These are phyloP conservation scores for Darevskia nairensis DNA, from an alignment of 2,797 vertebrate species.

Conservation along the genomic window DNA sequence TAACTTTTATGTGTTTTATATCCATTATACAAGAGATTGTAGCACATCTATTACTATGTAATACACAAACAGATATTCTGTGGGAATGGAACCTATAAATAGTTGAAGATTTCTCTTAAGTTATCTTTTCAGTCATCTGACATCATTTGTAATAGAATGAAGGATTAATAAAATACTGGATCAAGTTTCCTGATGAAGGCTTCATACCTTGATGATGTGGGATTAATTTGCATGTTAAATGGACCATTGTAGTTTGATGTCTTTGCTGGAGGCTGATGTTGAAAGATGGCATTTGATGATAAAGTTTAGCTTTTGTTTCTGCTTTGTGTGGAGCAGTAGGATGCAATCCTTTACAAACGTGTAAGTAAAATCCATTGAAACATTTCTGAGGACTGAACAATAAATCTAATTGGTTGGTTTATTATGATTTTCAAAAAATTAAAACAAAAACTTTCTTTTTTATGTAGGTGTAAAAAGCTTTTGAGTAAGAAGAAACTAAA, in stretches of 20 bases:
- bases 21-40: background rate
- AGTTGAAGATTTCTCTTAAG: background rate
- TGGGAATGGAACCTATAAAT: background rate
- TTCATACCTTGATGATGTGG: background rate
- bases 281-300: background rate
- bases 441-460: slow-evolving; percentile 21
- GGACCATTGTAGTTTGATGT: background rate
- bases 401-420: background rate
- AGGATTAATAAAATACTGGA: background rate
- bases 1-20: background rate
- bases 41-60: background rate
- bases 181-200: background rate
- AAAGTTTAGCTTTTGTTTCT: background rate
- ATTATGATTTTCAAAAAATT: background rate
- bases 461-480: slow-evolving; percentile 92
- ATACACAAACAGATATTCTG: background rate
- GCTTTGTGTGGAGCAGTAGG: background rate
- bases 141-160: background rate
- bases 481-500: slow-evolving; percentile 99
- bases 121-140: background rate
- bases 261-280: background rate
- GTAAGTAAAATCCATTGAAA: background rate
- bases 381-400: background rate
- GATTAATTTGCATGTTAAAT: background rate
- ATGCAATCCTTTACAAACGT: background rate